Evolutionary conservation across 2,888 invertebrate genomes (phyloP), one percentile per base, ranked within the genome.

Genomic region (Penaeus monodon): DNA sequence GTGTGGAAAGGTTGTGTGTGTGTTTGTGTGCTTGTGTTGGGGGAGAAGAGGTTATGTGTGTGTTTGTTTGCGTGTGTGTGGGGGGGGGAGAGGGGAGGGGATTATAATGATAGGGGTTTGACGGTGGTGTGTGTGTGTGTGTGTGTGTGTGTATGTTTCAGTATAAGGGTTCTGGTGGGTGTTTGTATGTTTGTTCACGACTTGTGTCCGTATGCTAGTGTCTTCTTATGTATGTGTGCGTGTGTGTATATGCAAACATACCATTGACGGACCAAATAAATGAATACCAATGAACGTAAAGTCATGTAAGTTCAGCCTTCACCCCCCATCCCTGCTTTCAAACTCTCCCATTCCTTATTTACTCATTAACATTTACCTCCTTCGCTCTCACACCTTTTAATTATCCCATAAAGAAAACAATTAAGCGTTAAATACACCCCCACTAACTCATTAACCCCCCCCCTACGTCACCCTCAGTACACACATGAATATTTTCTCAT

Each of bases 1-100:
- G 44, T 44, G 44, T 44, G 44, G 44, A 8, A 8, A 14, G 49
- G 10, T 1, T 44, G 14, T 57, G 57, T 17, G 57, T 57, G 57
- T 57, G 49, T 57, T 0, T 57, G 49, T 57, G 49, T 57, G 12
- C 14, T 12, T 57, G 14, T 57, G 78, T 78, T n/a, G 10, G 77
- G 17, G 22, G 17, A 33, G 27, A 20, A 74, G 77, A 7, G 22
- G 78, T 57, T 57, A 14, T 70, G 70, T 70, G n/a, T 70, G n/a
- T 70, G n/a, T 8, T 12, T 24, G 29, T 70, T 29, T 70, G n/a
- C 70, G 78, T 78, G 78, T 29, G 57, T 78, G 49, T 57, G 78
- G 3, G 49, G 20, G 17, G 77, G 7, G 8, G 22, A 77, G 10
- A 44, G 44, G 44, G 44, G 10, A 10, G 44, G 44, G 44, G 27